A percentile compares a stretch with the other conserved stretches of the same genome.
These are phyloP conservation scores for Chiroxiphia lanceolata DNA, from an alignment of 2,797 vertebrate species.

Conservation along the genomic window DNA sequence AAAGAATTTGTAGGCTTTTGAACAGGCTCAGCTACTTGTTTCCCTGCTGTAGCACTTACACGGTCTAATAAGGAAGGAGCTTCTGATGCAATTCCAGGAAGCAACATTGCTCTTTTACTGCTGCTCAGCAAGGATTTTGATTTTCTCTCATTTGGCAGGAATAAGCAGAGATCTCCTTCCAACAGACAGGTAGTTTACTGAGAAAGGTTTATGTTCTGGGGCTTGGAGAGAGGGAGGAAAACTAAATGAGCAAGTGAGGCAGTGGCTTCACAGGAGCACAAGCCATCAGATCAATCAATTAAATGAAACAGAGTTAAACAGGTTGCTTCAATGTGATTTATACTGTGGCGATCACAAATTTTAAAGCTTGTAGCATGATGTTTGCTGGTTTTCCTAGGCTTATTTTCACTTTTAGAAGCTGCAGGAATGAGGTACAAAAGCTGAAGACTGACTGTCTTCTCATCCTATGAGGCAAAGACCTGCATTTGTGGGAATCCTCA, in stretches of 20 bases:
- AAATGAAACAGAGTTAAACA: background rate
- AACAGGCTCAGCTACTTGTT: slow-evolving; percentile 9
- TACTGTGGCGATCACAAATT: background rate
- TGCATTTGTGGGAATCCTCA: background rate
- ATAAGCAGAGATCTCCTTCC: background rate
- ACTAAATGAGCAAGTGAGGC: background rate
- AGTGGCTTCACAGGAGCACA: background rate
- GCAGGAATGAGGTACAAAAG: background rate
- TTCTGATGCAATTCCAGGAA: background rate
- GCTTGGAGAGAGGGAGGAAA: background rate
- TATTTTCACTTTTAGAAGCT: background rate
- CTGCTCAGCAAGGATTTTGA: background rate
- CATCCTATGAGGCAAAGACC: background rate
- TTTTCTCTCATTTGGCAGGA: slow-evolving; percentile 1
- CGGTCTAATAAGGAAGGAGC: background rate
- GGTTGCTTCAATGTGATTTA: background rate
- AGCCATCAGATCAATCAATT: background rate
- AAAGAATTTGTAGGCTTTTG: slow-evolving; percentile 15
- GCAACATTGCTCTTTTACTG: background rate
- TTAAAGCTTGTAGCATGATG: background rate
- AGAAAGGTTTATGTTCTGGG: background rate
- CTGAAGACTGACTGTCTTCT: background rate
- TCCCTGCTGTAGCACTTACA: background rate
- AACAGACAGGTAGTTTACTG: background rate
- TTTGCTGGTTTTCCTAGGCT: background rate